Conservation (phyloP, 2,888 invertebrate genomes). For the Dicycla oo region DNA sequence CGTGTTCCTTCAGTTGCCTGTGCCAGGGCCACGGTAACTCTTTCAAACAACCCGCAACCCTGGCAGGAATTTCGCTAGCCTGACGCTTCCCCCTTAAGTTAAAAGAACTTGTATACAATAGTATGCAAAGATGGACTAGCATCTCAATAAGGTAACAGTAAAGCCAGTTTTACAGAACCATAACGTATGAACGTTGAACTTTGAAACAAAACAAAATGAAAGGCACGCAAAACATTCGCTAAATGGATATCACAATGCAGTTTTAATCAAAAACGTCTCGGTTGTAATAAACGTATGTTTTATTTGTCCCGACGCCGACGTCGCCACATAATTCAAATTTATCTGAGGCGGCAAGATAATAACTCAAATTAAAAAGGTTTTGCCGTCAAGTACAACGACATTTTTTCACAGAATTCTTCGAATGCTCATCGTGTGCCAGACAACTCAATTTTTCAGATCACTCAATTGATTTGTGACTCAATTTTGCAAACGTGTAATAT, state of each 20-base stretch:
- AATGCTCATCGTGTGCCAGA: constrained; percentile 38
- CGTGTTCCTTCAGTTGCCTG: too few relatives aligned
- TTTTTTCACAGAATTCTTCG: constrained; percentile 70
- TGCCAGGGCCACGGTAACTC: too few relatives aligned
- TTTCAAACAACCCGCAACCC: too few relatives aligned
- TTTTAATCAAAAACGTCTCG: constrained; percentile 68
- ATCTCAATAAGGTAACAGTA: constrained; percentile 29
- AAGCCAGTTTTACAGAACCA: constrained; percentile 24
- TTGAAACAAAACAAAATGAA: constrained; percentile 45
- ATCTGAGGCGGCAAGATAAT: constrained; percentile 73
- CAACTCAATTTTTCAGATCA: constrained; percentile 14
- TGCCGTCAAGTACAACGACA: constrained; percentile 54
- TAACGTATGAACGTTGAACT: constrained; percentile 39
- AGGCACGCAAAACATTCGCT: constrained; percentile 46
- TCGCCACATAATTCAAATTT: constrained; percentile 75
- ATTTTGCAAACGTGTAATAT: constrained; percentile 20
- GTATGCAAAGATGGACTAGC: constrained; percentile 19
- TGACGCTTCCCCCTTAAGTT: too few relatives aligned
- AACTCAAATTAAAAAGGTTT: constrained; percentile 69
- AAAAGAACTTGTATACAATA: not conserved
- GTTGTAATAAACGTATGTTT: constrained; percentile 63
- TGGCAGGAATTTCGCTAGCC: too few relatives aligned
- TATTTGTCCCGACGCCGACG: constrained; percentile 56
- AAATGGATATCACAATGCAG: constrained; percentile 54
- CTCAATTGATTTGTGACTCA: too few relatives aligned